Base-by-base conservation (phyloP, 2,113 vertebrate genomes). In the Ptilorrhoa leucosticta region DNA sequence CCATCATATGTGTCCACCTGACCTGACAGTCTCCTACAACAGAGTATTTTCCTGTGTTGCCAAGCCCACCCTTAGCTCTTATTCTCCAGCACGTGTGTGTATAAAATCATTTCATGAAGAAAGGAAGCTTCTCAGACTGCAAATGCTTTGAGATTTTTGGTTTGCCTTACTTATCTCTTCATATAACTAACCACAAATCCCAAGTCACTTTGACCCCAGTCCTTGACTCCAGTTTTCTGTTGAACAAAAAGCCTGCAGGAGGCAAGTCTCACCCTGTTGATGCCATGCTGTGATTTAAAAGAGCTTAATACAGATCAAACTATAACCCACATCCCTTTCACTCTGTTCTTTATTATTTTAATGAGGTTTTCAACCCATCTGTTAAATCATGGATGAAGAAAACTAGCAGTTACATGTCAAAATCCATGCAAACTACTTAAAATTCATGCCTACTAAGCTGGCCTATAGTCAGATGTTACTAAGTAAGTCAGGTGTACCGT, bases 311-410 rank as follows among this genome's bases (percentile, higher is more conserved):
- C 51, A 90, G 37, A 76, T 68, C 72, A 68, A 84, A 82, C 69
- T 82, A 71, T 87, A 90, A 75, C 73, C 14, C 48, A 6, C 23
- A 82, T 45, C 40, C 40, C 51, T 82, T 65, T 72, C n/a, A 56
- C 20, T 95, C 28, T 53, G 26, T 44, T 83, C 77, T 96, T 94
- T 71, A 72, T 91, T 68, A 89, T 82, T 96, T 94, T 82, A 89
- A 84, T 91, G 89, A 94, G 60, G 40, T 87, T 94, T 96, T 81
- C 7, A 2, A 80, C 68, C 44, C 50, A 91, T 94, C 80, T 93
- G 61, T 87, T 96, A 94, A 95, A 95, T 91, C 77, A 79, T 40
- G 53, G 87, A 82, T 82, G 57, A 96, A 93, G 69, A 94, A 94
- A 94, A 93, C 66, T 70, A 93, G 77, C 83, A 95, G 89, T 56